Evolutionary conservation across 1,140 invertebrate species (phyloP).

Genomic region (Pissodes strobi): DNA sequence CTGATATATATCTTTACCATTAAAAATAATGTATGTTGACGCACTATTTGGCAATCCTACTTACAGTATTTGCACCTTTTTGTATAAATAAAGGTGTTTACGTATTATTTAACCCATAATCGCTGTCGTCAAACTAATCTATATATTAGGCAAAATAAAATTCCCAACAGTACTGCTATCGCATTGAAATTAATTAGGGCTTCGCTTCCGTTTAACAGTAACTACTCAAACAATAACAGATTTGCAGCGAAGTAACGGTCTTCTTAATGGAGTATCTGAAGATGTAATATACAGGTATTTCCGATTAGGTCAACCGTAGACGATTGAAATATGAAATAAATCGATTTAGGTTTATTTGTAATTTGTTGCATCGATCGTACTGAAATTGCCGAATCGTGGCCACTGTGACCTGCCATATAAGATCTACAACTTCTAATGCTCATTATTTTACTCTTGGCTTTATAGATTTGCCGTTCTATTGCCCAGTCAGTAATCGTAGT

Average conservation of each 20-base stretch:
- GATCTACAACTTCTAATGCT: too few species aligned
- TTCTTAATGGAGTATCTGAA: conserved; percentile 17
- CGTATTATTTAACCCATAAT: background rate
- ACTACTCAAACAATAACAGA: conserved; percentile 20
- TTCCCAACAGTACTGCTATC: background rate
- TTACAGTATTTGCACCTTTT: background rate
- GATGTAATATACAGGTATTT: conserved; percentile 18
- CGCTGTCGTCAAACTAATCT: too few species aligned
- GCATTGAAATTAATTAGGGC: conserved; percentile 8
- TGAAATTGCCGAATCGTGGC: background rate
- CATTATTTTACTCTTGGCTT: too few species aligned
- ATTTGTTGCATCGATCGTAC: background rate
- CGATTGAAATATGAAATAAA: conserved; percentile 6
- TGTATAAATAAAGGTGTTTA: background rate
- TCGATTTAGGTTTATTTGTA: background rate
- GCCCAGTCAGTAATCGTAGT: too few species aligned
- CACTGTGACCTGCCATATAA: too few species aligned
- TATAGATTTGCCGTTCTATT: too few species aligned
- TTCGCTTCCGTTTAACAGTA: conserved; percentile 24
- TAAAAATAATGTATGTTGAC: too few species aligned
- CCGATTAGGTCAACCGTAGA: conserved; percentile 18
- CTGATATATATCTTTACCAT: too few species aligned
- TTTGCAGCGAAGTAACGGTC: conserved; percentile 23
- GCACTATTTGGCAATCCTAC: background rate
- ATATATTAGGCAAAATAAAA: too few species aligned